Percentiles rank a stretch among this genome's conserved stretches.
Conservation (phyloP, 2,113 vertebrate species). For the Hippolais icterina region DNA sequence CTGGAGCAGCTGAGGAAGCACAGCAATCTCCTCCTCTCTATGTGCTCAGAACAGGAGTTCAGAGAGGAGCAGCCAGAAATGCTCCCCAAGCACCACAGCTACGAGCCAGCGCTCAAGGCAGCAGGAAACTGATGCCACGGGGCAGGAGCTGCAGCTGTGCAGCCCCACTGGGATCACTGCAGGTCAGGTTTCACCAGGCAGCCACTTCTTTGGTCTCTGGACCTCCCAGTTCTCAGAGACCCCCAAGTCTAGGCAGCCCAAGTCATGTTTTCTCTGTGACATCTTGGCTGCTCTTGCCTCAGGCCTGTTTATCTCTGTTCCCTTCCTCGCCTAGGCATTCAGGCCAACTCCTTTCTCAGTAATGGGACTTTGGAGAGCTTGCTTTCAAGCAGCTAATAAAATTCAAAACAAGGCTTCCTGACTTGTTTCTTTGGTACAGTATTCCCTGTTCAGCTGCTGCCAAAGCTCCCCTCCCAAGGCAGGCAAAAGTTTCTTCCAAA, state of each 20-base stretch:
- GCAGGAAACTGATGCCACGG: rapidly evolving
- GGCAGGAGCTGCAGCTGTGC: not conserved
- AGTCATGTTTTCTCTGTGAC: not conserved
- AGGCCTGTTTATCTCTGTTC: not conserved
- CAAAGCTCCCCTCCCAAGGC: slow-evolving; percentile 5
- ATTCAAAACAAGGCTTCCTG: slow-evolving; percentile 14
- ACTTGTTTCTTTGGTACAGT: not conserved
- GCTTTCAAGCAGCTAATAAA: slow-evolving; percentile 18
- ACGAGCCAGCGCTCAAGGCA: rapidly evolving
- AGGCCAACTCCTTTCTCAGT: not conserved
- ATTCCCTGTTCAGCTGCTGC: not conserved
- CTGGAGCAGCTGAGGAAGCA: not conserved
- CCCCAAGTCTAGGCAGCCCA: not conserved
- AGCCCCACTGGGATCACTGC: not conserved
- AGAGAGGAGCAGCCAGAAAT: not conserved
- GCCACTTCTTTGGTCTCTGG: rapidly evolving
- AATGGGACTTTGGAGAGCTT: slow-evolving; percentile 12
- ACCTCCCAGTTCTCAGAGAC: not conserved
- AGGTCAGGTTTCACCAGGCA: not conserved
- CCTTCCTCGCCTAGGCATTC: not conserved
- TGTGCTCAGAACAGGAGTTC: not conserved
- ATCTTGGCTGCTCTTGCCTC: not conserved
- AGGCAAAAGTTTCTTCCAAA: slow-evolving; percentile 9
- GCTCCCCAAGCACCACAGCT: not conserved
- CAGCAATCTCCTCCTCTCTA: not conserved